Evolutionary conservation across 1,140 invertebrate species (phyloP), one percentile per base, ranked within the genome.

Genomic region (Meloidogyne hapla): DNA sequence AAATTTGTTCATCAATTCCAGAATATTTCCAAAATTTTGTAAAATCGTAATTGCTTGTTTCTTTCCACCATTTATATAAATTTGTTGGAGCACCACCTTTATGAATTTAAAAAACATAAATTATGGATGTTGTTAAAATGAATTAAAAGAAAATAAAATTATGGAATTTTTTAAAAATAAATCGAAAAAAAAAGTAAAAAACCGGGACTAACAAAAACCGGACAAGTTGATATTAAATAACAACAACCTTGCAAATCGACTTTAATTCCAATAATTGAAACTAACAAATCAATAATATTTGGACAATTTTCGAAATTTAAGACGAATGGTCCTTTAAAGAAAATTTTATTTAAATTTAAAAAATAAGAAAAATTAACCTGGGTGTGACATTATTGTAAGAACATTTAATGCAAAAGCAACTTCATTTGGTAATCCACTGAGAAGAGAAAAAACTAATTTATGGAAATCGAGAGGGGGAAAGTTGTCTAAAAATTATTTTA

Each of bases 371-470:
- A 56, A 62, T 23, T 1, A 73, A 45, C 93, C 93, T 86, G 98
- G 95, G 82, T 94, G 95, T 25, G 94, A 94, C 77, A 99, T 89
- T 67, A 99, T 89, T 0, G 94, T 96, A 87, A 94, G 96, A 0
- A 98, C 93, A 88, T 98, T 98, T 71, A 99, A 92, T 3, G 95
- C 95, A 89, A 98, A 95, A 87, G 98, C 95, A 87, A 98, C 94
- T 89, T 99, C 96, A 88, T 99, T 99, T 18, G 96, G 95, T 81
- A 99, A 89, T 1, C 95, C 95, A 45, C 93, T 95, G 23, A 95
- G 88, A 9, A 99, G 89, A 0, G 95, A 95, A 38, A 96, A 89
- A 25, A 93, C 91, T 15, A 99, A 89, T 81, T 93, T 92, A 81
- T 94, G 93, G 84, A 95, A 94, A n/a, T 83, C 75, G 26, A 64